Evolutionary conservation across 2,888 invertebrate species (phyloP).

Genomic region (Dicyrtoma fusca): DNA sequence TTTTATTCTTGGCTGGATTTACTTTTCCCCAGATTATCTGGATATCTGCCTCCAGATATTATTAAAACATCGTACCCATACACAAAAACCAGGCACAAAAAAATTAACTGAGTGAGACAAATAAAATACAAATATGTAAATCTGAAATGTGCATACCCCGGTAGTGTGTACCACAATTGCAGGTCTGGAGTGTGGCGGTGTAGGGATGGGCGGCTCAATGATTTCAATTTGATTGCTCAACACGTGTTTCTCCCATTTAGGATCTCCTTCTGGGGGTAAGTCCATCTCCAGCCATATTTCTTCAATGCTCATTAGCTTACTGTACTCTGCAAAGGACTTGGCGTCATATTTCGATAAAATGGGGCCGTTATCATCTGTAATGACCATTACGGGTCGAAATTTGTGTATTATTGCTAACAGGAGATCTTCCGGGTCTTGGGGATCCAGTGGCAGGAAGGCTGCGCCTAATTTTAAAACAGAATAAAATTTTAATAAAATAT

Average conservation of each 20-base stretch:
- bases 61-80: too few relatives aligned
- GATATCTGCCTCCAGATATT: too few relatives aligned
- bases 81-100: too few relatives aligned
- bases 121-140: too few relatives aligned
- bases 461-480: constrained; percentile 75
- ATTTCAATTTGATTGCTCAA: not conserved
- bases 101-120: too few relatives aligned
- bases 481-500: constrained; percentile 68
- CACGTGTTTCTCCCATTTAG: constrained; percentile 4
- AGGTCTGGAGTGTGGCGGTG: constrained; percentile 57
- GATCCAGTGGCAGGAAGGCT: constrained; percentile 81
- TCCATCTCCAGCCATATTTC: constrained; percentile 49
- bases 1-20: too few relatives aligned
- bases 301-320: constrained; percentile 43
- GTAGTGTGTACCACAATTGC: constrained; percentile 81
- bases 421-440: constrained; percentile 70
- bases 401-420: constrained; percentile 76
- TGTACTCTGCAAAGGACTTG: constrained; percentile 31
- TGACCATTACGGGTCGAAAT: constrained; percentile 68
- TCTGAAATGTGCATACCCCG: too few relatives aligned
- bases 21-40: too few relatives aligned
- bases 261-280: constrained; percentile 24
- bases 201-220: not conserved
- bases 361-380: constrained; percentile 67
- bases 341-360: constrained; percentile 47